phyloP scores from a whole-genome alignment of 2,797 vertebrate genomes.

The Chloroceryle amazona region DNA sequence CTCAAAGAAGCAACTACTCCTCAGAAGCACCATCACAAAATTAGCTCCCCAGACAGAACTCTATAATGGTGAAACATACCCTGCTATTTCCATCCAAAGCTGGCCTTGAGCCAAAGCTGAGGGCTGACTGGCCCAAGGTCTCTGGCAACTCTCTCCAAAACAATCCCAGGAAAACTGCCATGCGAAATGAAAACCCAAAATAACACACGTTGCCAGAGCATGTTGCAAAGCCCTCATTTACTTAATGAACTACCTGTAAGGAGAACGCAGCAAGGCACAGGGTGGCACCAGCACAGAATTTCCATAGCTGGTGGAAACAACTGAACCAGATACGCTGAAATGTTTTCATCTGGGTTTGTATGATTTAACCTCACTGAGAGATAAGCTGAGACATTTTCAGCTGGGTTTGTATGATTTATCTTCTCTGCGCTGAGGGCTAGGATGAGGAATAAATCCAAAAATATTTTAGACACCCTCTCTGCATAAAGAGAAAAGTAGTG shows the following conservation, averaged over 20 bases:
- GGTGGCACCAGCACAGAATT: background rate
- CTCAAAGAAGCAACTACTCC: background rate
- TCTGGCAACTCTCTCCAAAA: slow-evolving; percentile 48
- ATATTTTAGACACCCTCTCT: background rate
- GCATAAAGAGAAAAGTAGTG: background rate
- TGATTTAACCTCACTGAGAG: background rate
- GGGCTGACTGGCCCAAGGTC: background rate
- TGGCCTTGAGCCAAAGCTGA: background rate
- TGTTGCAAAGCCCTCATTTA: slow-evolving; percentile 14
- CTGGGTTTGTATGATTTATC: background rate
- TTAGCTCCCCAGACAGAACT: background rate
- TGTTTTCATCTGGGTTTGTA: background rate
- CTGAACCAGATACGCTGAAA: background rate
- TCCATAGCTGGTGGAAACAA: slow-evolving; percentile 6
- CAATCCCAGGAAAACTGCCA: background rate
- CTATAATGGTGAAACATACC: background rate
- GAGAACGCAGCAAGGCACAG: background rate
- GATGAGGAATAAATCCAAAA: background rate
- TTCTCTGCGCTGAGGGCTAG: background rate
- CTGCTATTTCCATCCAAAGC: background rate
- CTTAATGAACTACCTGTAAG: slow-evolving; percentile 28
- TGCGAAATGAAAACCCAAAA: background rate
- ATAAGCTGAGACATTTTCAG: background rate
- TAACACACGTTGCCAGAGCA: background rate
- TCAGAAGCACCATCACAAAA: background rate